Evolutionary conservation across 2,797 vertebrate species (phyloP).

Genomic region (Pipistrellus pygmaeus): DNA sequence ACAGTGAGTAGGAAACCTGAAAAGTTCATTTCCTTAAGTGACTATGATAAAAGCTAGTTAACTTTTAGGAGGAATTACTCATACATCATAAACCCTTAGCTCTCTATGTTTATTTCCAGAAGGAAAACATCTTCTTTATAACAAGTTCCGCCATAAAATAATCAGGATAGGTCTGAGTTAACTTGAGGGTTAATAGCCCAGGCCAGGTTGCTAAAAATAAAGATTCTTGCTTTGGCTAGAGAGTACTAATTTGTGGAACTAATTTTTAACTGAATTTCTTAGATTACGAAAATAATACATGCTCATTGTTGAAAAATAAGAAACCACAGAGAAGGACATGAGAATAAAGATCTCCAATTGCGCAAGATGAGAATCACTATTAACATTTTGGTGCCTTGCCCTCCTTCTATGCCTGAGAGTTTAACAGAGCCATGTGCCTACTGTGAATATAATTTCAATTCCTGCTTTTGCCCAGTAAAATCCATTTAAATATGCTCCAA

Average conservation of each 20-base stretch:
- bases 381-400: not conserved
- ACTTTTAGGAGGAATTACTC: not conserved
- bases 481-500: conserved; percentile 48
- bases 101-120: not conserved
- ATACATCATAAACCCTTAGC: not conserved
- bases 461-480: conserved; percentile 2
- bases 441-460: conserved; percentile 54
- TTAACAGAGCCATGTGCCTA: conserved; percentile 18
- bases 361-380: not conserved
- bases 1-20: not conserved
- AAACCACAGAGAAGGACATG: conserved; percentile 51
- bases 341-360: conserved; percentile 57
- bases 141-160: not conserved
- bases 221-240: conserved; percentile 15
- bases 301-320: not conserved
- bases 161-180: not conserved
- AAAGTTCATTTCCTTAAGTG: conserved; percentile 17
- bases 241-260: conserved; percentile 54
- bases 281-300: conserved; percentile 40
- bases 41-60: not conserved
- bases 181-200: not conserved
- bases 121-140: not conserved
- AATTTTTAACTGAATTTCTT: conserved; percentile 35
- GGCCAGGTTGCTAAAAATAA: not conserved
- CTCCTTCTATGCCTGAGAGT: conserved; percentile 44